Base-by-base conservation (phyloP, 2,797 vertebrate species). In the Ctenosaura bakeri region DNA sequence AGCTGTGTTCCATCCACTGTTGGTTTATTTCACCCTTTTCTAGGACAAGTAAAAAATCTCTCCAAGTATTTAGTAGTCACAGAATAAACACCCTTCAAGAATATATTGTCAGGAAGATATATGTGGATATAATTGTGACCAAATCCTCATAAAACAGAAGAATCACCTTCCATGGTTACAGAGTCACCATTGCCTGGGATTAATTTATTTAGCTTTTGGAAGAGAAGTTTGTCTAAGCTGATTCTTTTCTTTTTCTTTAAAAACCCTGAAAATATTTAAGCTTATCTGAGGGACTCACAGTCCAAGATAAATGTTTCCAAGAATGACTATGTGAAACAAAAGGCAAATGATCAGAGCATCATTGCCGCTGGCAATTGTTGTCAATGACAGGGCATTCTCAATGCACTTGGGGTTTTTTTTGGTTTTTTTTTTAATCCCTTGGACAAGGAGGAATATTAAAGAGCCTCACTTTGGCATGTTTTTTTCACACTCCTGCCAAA, bases 381-480 rank as follows among this genome's bases (percentile, higher is more conserved):
- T 91, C 88, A 88, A 79, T 88, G 87, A 76, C 73, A 94, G 22
- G 38, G 4, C 89, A 87, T 42, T 93, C 94, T 91, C 54, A 59
- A 16, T 90, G 35, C 73, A 90, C 64, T 94, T 89, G 35, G 2
- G 42, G 42, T 42, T 42, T 46, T 46, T 46, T 46, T 46, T 46
- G 42, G 42, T 3, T 89, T 93, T 94, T 92, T 80, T 89, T 93
- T 92, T 93, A 83, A 82, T 93, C 83, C 26, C n/a, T 83, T 86
- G 88, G 73, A 93, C 83, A 35, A 12, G 42, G 83, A 93, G 24
- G 89, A 95, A 93, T 94, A 92, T 93, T 93, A 86, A 94, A 94
- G 89, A 94, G 54, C 26, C 86, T 92, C 79, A 83, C 6, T 83
- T 46, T 89, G 59, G 32, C 85, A 90, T 20, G 42, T n/a, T 92